A percentile compares a stretch with the other conserved stretches of the same genome.
Conservation (phyloP, 2,113 vertebrate genomes). For the Mellivora capensis region DNA sequence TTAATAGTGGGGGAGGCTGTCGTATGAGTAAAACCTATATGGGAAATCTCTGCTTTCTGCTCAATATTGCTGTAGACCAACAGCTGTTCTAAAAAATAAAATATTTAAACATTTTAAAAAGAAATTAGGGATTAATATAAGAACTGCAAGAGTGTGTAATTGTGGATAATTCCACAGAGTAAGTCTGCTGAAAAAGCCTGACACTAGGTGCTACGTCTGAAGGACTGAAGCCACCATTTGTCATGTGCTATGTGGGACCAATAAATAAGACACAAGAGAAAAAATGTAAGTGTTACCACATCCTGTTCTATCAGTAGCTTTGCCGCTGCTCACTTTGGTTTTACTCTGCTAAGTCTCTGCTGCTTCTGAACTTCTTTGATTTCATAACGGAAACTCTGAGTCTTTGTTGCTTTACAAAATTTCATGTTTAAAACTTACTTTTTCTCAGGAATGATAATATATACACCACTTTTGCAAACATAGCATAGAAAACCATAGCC, state of each 20-base stretch:
- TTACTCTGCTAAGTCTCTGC: not conserved
- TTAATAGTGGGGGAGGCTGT: not conserved
- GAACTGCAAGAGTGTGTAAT: not conserved
- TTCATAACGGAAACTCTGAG: conserved; percentile 11
- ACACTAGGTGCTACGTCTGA: not conserved
- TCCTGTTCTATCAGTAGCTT: not conserved
- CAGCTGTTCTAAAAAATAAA: not conserved
- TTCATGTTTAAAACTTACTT: conserved; percentile 60
- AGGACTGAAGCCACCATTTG: not conserved
- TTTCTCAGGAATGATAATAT: conserved; percentile 42
- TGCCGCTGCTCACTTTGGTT: not conserved
- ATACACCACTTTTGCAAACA: conserved; percentile 40
- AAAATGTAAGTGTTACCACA: not conserved
- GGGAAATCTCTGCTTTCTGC: not conserved
- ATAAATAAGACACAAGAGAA: not conserved
- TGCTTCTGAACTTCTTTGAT: conserved; percentile 23
- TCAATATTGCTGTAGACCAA: not conserved
- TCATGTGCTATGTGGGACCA: not conserved
- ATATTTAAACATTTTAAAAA: not conserved
- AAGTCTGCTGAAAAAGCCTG: not conserved
- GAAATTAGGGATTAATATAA: not conserved
- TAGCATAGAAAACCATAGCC: not conserved
- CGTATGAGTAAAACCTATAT: too few relatives aligned
- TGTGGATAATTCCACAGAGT: not conserved
- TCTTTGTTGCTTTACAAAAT: conserved; percentile 33